phyloP scores from a whole-genome alignment of 2,113 vertebrate species.

The Charina bottae region DNA sequence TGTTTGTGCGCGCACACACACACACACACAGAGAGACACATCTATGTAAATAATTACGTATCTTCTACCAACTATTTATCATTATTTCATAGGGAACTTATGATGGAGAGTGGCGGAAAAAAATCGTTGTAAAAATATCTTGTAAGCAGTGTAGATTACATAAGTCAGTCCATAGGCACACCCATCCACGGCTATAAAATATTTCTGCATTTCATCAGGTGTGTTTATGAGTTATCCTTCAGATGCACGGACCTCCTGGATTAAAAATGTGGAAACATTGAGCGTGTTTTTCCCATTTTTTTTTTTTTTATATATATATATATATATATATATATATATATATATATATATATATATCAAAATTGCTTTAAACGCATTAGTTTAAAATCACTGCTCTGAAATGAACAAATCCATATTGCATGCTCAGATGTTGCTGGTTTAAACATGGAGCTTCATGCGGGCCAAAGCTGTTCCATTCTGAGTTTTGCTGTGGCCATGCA shows the following conservation, averaged over 20 bases:
- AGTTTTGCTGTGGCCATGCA: constrained; percentile 2
- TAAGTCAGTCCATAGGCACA: neutral
- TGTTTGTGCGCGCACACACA: neutral
- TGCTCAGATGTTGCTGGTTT: neutral
- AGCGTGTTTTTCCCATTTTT: too few relatives aligned
- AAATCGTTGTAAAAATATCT: neutral
- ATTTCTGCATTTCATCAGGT: neutral
- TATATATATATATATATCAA: neutral
- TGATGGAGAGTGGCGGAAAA: rapidly evolving
- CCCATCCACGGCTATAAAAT: constrained; percentile 7
- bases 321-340: too few relatives aligned
- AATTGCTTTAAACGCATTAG: neutral
- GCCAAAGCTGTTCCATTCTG: neutral
- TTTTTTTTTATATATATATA: too few relatives aligned
- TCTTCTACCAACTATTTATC: rapidly evolving
- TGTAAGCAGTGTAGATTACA: rapidly evolving
- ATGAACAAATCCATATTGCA: too few relatives aligned
- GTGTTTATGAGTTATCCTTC: neutral
- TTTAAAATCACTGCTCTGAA: neutral
- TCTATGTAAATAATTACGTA: rapidly evolving
- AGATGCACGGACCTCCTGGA: neutral
- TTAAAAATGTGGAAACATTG: constrained; percentile 26
- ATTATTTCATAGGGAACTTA: neutral
- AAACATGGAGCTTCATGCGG: neutral
- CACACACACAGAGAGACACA: neutral